phyloP scores from a whole-genome alignment of 2,113 vertebrate genomes.

The Pachyramphus minor region DNA sequence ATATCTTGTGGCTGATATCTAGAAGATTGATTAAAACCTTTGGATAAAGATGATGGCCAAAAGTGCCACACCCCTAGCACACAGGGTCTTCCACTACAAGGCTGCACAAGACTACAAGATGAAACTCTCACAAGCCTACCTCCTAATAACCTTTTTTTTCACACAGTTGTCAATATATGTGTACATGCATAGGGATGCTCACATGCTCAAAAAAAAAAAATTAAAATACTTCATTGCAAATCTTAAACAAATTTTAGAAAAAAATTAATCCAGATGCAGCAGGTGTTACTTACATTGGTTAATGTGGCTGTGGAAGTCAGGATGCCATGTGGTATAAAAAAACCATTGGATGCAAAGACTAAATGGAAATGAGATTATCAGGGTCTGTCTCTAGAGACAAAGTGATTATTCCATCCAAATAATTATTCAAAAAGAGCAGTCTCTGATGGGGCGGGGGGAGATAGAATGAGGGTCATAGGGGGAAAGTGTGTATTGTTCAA shows the following conservation, averaged over 20 bases:
- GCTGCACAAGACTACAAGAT: background rate
- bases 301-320: background rate
- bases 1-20: background rate
- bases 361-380: constrained; percentile 34
- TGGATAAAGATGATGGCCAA: background rate
- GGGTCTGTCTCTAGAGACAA: background rate
- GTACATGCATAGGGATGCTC: background rate
- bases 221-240: background rate
- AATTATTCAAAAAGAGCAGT: background rate
- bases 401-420: constrained; percentile 4
- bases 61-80: background rate
- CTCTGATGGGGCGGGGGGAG: background rate
- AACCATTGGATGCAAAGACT: background rate
- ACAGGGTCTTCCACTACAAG: background rate
- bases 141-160: background rate
- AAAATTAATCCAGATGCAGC: background rate
- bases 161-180: background rate
- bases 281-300: background rate
- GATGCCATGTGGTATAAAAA: background rate
- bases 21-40: background rate
- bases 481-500: background rate
- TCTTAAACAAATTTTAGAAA: background rate
- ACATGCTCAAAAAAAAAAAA: background rate
- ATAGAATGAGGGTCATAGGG: background rate
- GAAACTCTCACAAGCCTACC: background rate